phyloP scores from a whole-genome alignment of 2,113 vertebrate genomes.

The Raphicerus campestris region DNA sequence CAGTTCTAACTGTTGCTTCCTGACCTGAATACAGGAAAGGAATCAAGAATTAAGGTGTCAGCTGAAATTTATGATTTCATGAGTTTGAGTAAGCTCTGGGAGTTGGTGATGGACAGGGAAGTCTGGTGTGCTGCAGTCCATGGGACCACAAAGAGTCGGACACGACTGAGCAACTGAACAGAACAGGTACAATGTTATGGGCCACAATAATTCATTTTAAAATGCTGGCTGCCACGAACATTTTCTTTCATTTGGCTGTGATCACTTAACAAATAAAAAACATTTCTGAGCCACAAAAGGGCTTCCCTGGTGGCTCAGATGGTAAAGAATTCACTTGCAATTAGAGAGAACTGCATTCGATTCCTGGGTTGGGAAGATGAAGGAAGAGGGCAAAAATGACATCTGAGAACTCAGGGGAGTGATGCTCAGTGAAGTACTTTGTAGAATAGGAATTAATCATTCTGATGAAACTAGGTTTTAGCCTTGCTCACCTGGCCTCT shows the following conservation, averaged over 20 bases:
- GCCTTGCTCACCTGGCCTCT: background rate
- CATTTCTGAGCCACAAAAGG: constrained; percentile 44
- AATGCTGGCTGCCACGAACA: constrained; percentile 52
- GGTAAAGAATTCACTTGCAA: background rate
- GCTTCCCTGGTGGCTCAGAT: background rate
- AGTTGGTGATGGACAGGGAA: background rate
- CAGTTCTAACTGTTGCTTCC: background rate
- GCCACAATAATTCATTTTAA: constrained; percentile 57
- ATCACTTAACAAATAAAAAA: constrained; percentile 57
- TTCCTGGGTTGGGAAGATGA: background rate
- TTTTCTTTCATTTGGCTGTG: constrained; percentile 17
- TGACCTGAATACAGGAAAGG: constrained; percentile 1
- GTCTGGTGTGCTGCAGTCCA: background rate
- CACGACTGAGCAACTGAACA: background rate
- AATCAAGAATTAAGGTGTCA: constrained; percentile 63
- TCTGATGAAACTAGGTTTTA: background rate
- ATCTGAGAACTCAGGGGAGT: constrained; percentile 19
- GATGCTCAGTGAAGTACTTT: background rate
- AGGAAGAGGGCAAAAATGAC: background rate
- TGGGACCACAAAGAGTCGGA: background rate
- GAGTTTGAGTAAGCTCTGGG: background rate
- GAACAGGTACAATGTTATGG: constrained; percentile 53
- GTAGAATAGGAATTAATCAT: background rate
- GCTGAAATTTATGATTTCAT: constrained; percentile 55
- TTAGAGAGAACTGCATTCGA: background rate